Evolutionary conservation across 2,797 vertebrate species (phyloP), one percentile per base, ranked within the genome.

Genomic region (Hydrolagus colliei): DNA sequence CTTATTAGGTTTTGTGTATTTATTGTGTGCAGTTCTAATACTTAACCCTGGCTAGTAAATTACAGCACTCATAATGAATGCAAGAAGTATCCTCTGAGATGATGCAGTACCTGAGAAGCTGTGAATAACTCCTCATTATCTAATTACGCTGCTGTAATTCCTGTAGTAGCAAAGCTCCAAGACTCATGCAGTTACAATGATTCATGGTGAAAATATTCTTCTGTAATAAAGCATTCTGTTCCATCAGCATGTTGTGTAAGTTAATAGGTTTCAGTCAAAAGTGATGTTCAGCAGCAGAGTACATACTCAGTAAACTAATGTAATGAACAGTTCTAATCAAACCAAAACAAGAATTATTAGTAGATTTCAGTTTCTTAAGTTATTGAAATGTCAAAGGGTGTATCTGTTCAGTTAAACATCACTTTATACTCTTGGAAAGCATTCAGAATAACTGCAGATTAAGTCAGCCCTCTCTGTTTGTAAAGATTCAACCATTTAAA

Each of bases 251-350:
- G 79, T 65, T 84, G 79, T 52, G 79, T 20, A 71, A 65, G 16
- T 68, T 67, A 84, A 41, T 52, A 68, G 65, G 35, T 35, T 32
- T 12, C 9, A 1, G 63, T 84, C 79, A 67, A 84, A 41, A 35
- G 63, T 84, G 65, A 71, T 71, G 79, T 68, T 84, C 35, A 84
- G 62, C 65, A 71, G 65, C 63, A 68, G 79, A 84, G 79, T 84
- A 84, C 79, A 84, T 35, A 68, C 9, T 84, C 63, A 63, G 41
- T 84, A 84, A 41, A 65, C 65, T 27, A 18, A 16, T 16, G 79
- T 84, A 84, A 84, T 84, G 79, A 84, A 84, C 35, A 84, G 71
- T 68, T 84, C 68, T 84, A 84, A 84, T 84, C 79, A 84, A 84
- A 84, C 79, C 79, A 20, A 84, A 65, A 84, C 79, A 84, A 84